Evolutionary conservation across 2,113 vertebrate species (phyloP).

Genomic region (Conger conger): DNA sequence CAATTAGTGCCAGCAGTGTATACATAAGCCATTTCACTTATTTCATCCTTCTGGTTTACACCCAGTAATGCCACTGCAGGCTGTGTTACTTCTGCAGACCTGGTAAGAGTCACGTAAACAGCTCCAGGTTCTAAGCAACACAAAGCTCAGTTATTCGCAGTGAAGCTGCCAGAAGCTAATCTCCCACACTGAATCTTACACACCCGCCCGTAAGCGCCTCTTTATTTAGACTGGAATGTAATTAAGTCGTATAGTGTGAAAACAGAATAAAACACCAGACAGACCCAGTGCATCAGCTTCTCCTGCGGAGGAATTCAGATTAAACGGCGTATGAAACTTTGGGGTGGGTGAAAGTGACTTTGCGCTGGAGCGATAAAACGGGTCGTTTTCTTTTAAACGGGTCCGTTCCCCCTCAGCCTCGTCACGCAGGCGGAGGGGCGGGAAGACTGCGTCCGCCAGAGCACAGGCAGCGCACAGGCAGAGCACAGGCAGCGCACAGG

Average conservation of each 20-base stretch:
- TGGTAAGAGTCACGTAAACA: not conserved
- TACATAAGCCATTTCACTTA: too few species aligned
- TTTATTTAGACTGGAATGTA: too few species aligned
- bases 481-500: too few species aligned
- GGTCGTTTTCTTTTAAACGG: not conserved
- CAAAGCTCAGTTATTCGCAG: not conserved
- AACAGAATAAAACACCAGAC: not conserved
- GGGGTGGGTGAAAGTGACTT: not conserved
- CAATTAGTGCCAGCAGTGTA: too few species aligned
- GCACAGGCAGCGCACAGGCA: too few species aligned
- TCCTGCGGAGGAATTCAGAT: not conserved
- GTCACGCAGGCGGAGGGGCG: not conserved
- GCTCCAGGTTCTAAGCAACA: not conserved
- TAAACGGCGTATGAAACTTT: not conserved
- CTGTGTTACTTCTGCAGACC: not conserved
- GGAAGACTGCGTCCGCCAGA: too few species aligned
- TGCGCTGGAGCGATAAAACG: too few species aligned
- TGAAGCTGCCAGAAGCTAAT: not conserved
- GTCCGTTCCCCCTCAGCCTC: not conserved
- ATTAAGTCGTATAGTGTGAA: not conserved
- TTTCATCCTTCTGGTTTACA: not conserved
- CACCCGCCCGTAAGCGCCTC: too few species aligned
- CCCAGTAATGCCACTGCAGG: not conserved
- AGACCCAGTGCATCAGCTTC: not conserved
- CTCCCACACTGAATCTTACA: too few species aligned